Percentiles rank a stretch among this genome's conserved stretches.
Evolutionary conservation across 2,113 vertebrate species (phyloP).

Genomic region (Mustelus asterias): DNA sequence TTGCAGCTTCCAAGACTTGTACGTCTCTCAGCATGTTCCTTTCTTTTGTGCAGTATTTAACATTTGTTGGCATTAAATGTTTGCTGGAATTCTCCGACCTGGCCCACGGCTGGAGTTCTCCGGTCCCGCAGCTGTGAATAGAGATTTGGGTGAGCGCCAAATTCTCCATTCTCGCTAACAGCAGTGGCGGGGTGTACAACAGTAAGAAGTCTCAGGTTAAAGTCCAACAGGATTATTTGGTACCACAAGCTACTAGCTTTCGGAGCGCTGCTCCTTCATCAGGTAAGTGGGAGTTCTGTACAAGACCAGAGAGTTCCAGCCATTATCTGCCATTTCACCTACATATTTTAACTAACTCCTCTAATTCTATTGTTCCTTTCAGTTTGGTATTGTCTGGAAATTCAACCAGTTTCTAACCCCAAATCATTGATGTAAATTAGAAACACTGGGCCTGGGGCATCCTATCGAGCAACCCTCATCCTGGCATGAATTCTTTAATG

Average conservation of each 20-base stretch:
- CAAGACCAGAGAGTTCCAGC: no score
- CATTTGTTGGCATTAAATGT: not conserved
- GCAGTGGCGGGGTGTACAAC: no score
- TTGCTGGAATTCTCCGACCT: no score
- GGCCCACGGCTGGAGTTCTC: no score
- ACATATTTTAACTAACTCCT: not conserved
- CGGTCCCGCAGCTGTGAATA: no score
- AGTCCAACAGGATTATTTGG: no score
- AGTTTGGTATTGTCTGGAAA: not conserved
- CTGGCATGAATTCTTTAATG: not conserved
- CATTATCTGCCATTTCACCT: not conserved
- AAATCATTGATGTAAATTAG: slow-evolving; percentile 16
- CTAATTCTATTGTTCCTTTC: not conserved
- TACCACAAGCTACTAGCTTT: no score
- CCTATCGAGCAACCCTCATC: not conserved
- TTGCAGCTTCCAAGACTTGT: not conserved
- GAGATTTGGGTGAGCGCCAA: no score
- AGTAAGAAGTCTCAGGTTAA: no score
- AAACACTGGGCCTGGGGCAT: not conserved
- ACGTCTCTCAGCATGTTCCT: not conserved
- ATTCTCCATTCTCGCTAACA: no score
- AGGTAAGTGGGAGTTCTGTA: no score
- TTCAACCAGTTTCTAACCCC: not conserved
- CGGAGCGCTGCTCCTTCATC: no score
- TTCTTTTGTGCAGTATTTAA: not conserved